These are phyloP conservation scores for Diogma glabrata DNA, from an alignment of 2,888 invertebrate genomes.

Conservation along the genomic window DNA sequence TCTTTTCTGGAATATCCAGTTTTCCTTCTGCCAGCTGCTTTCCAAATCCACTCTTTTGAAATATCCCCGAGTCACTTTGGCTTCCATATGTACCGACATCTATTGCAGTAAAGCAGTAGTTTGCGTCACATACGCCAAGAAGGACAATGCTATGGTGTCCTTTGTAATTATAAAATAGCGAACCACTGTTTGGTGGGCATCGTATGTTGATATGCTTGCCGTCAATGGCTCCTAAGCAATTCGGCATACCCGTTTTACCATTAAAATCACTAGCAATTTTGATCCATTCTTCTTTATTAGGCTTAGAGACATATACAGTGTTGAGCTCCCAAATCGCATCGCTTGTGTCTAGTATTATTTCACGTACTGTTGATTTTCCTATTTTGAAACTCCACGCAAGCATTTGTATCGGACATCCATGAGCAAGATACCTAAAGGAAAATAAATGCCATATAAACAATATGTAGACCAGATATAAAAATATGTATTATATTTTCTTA, in stretches of 20 bases:
- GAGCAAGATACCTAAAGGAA: too few species aligned
- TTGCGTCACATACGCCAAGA: neutral
- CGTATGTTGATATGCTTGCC: conserved; percentile 15
- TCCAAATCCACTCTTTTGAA: conserved; percentile 1
- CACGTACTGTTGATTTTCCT: conserved; percentile 19
- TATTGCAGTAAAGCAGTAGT: neutral
- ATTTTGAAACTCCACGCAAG: too few species aligned
- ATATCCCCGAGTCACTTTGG: neutral
- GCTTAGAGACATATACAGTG: conserved; percentile 16
- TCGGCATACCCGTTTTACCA: conserved; percentile 13
- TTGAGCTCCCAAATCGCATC: conserved; percentile 9
- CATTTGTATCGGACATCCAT: too few species aligned
- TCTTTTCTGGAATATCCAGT: neutral
- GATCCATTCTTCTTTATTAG: conserved; percentile 17
- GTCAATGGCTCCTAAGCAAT: conserved; percentile 21
- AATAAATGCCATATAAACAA: too few species aligned
- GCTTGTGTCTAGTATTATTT: conserved; percentile 20
- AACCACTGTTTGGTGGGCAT: neutral
- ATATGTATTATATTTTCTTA: too few species aligned
- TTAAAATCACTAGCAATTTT: conserved; percentile 17
- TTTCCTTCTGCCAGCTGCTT: neutral
- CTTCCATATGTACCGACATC: neutral
- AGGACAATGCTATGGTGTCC: conserved; percentile 1
- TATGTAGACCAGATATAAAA: too few species aligned
- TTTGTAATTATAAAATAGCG: neutral